Evolutionary conservation across 1,140 invertebrate genomes (phyloP), one percentile per base, ranked within the genome.

Genomic region (Drosophila repletoides): DNA sequence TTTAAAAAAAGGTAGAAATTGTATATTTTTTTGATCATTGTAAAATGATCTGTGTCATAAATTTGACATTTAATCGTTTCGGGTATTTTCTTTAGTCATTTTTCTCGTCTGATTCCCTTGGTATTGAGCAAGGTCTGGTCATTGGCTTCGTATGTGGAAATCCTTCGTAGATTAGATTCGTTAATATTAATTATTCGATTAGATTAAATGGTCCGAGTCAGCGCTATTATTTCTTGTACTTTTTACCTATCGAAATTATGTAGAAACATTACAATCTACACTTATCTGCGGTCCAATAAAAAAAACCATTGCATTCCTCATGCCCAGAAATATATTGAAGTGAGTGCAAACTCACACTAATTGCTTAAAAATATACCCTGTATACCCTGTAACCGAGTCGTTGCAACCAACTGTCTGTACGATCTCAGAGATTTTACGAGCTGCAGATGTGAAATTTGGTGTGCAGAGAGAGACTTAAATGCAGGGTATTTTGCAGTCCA

Each of bases 31-130:
- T 41, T 63, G 41, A 68, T 75, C 53, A 36, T 61, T 61, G 79
- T 86, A 84, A 84, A 76, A 60, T 84, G 79, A 84, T 84, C 76
- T 72, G 51, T 69, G 68, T 84, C 79, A 79, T 84, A 84, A 84
- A 84, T 86, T 84, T 84, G 80, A 86, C 73, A 86, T 72, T 84
- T 84, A 86, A 84, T 86, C 71, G 79, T 45, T 71, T 67, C 49
- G 41, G 55, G 19, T 7, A 26, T 46, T 34, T 43, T 24, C 14
- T 28, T 19, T 36, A 21, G 15, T 14, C 10, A 3, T 26, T 41
- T 41, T 2, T 1, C 38, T 41, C 17, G 19, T 19, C 14, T 15
- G n/a, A 34, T 63, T 45, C 15, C 28, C 15, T 48, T 59, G 43
- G 7, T 45, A 61, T 67, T 67, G 58, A 46, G 64, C 46, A 52